phyloP scores from a whole-genome alignment of 2,113 vertebrate species.

The Psittacus erithacus region DNA sequence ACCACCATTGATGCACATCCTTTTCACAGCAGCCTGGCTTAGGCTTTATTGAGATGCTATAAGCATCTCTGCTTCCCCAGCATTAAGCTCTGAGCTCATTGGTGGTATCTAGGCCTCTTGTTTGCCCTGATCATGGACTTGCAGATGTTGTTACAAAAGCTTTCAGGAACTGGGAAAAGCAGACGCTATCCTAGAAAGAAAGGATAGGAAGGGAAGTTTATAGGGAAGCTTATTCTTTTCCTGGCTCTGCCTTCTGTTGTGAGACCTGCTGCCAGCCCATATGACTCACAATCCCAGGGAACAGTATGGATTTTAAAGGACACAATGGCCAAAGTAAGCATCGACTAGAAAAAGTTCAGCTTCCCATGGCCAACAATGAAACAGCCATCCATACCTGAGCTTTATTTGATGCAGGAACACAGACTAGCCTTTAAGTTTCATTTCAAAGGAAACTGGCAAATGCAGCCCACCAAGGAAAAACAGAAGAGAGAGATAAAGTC shows the following conservation, averaged over 20 bases:
- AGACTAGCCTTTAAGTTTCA: not conserved
- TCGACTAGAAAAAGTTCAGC: not conserved
- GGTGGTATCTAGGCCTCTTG: not conserved
- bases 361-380: not conserved
- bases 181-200: not conserved
- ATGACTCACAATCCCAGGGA: not conserved
- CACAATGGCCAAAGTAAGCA: not conserved
- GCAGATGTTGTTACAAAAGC: not conserved
- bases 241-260: not conserved
- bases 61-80: not conserved
- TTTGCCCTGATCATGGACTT: not conserved
- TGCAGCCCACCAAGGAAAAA: not conserved
- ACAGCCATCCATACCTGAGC: not conserved
- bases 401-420: not conserved
- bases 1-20: no score
- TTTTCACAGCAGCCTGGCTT: not conserved
- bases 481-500: not conserved
- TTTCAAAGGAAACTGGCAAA: not conserved
- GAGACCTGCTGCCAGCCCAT: not conserved
- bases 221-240: not conserved
- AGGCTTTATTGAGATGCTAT: not conserved
- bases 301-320: not conserved
- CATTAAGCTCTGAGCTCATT: not conserved
- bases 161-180: not conserved
- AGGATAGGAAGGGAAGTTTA: not conserved